phyloP scores from a whole-genome alignment of 2,113 vertebrate species.

The Silurus glanis region DNA sequence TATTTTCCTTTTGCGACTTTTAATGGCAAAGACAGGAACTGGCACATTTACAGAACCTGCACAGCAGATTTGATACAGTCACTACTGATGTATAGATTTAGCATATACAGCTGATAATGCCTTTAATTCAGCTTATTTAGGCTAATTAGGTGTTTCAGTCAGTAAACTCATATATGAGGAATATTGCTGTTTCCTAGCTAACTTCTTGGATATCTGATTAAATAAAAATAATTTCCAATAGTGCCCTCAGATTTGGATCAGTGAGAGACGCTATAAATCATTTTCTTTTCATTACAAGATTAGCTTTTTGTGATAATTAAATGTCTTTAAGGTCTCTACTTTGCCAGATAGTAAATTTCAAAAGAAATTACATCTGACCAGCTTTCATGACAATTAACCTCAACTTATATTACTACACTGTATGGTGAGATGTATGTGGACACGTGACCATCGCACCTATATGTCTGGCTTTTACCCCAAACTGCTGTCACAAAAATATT shows the following conservation, averaged over 20 bases:
- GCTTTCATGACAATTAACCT: neutral
- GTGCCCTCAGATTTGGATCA: neutral
- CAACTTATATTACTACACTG: neutral
- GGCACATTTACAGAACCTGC: neutral
- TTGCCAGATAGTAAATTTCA: neutral
- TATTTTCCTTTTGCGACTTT: neutral
- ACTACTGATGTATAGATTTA: neutral
- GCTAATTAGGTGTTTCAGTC: neutral
- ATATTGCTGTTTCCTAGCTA: neutral
- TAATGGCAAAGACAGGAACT: neutral
- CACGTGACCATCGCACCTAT: neutral
- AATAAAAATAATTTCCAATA: neutral
- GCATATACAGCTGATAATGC: neutral
- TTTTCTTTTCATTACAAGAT: neutral
- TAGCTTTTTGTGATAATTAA: neutral
- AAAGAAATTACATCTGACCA: neutral
- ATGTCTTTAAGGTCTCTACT: neutral
- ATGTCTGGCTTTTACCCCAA: neutral
- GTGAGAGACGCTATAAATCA: neutral
- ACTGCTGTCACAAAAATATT: neutral
- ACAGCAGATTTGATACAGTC: neutral
- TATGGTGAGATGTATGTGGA: neutral
- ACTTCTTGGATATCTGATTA: neutral
- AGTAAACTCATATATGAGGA: neutral
- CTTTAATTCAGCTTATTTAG: neutral